phyloP scores from a whole-genome alignment of 2,888 invertebrate species.

The Drosophila neonasuta region DNA sequence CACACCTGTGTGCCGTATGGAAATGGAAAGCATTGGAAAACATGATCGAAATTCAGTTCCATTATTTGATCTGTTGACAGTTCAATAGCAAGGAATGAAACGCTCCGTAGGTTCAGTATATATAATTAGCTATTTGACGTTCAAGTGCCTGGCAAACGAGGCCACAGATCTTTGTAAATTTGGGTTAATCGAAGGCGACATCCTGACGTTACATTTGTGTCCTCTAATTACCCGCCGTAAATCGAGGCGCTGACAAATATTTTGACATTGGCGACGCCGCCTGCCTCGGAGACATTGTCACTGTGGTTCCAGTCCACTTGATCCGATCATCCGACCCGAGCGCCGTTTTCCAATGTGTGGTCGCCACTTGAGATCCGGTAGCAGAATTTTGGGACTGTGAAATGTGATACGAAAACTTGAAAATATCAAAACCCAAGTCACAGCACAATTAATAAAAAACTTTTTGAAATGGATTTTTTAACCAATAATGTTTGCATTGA shows the following conservation, averaged over 20 bases:
- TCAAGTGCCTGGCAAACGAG: slow-evolving; percentile 45
- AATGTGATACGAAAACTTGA: slow-evolving; percentile 30
- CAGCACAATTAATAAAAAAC: slow-evolving; percentile 3
- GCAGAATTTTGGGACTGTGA: slow-evolving; percentile 32
- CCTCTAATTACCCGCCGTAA: slow-evolving; percentile 63
- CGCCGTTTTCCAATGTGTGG: slow-evolving; percentile 44
- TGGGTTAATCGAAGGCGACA: slow-evolving; percentile 63
- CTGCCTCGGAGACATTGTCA: slow-evolving; percentile 30
- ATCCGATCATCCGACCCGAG: slow-evolving; percentile 31
- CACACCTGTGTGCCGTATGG: slow-evolving; percentile 40
- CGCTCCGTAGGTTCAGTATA: neutral
- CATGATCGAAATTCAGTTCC: neutral
- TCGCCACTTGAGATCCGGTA: slow-evolving; percentile 58
- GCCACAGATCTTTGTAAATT: slow-evolving; percentile 34
- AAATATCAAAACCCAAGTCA: slow-evolving; percentile 8
- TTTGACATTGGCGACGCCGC: slow-evolving; percentile 67
- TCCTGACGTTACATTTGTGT: slow-evolving; percentile 55
- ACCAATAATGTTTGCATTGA: slow-evolving; percentile 1
- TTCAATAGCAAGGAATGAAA: neutral
- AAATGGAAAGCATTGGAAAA: neutral
- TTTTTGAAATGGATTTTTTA: neutral
- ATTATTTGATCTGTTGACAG: neutral
- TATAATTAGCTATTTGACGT: neutral
- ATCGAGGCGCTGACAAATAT: slow-evolving; percentile 73
- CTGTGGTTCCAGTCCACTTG: slow-evolving; percentile 46